Base-by-base conservation (phyloP, 2,113 vertebrate genomes). In the Paramisgurnus dabryanus region DNA sequence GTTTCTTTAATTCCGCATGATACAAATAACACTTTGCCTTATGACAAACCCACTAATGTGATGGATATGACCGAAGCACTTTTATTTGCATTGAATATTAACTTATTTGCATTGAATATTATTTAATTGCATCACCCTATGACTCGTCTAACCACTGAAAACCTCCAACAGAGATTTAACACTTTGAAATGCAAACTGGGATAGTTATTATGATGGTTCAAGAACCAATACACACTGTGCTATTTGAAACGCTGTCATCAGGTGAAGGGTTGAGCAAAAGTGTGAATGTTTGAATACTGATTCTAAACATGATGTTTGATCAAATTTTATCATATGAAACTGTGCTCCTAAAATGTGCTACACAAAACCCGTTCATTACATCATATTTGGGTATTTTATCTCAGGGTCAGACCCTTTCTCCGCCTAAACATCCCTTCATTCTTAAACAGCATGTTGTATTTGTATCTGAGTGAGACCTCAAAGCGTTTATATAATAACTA, bases 151-250 rank as follows among this genome's bases (percentile, higher is more conserved):
- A 17, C 64, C 45, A 69, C 39, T 82, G 67, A 83, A 43, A 53
- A 6, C 43, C 72, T 58, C 41, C 61, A 78, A 71, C 64, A 53
- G 77, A 64, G 76, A 70, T 82, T 84, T 49, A 60, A 85, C 83
- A 65, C 57, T 72, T 72, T 81, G 60, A 17, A 2, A 79, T 53
- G 57, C 43, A 65, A 58, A 77, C 69, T 6, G 53, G 55, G 80
- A 84, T 81, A 84, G 75, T 82, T 74, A 82, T 13, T 45, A 70
- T 57, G 40, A 66, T 72, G 76, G 72, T 78, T 72, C 13, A 72
- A 45, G 64, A 76, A 83, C 83, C 73, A 80, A 53, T 82, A 66
- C 79, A 64, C 75, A 71, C 83, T 74, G 66, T 73, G n/a, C 47
- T 67, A 27, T 85, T 65, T 72, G 45, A 40, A 68, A 67, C 66